Conservation (phyloP, 1,140 invertebrate species). For the Drosophila tsacasi region DNA sequence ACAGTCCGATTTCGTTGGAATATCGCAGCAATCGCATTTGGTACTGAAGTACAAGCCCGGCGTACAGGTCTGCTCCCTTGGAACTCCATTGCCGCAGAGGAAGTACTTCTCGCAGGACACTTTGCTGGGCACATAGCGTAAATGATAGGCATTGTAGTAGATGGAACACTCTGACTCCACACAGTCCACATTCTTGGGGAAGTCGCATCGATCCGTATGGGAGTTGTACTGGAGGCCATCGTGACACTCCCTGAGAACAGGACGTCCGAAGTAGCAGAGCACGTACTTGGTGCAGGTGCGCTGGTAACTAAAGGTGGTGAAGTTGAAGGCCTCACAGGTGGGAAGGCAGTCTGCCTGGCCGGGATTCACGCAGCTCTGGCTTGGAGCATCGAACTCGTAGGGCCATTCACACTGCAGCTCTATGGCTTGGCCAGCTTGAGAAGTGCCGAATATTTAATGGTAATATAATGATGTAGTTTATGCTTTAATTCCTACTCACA, state of each 20-base stretch:
- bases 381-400: slow-evolving; percentile 52
- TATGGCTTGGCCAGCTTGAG: slow-evolving; percentile 47
- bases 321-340: slow-evolving; percentile 11
- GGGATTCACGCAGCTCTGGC: slow-evolving; percentile 49
- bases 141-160: slow-evolving; percentile 51
- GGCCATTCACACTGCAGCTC: slow-evolving; percentile 41
- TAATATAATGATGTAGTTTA: too few species aligned
- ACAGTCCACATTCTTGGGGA: slow-evolving; percentile 73
- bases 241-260: slow-evolving; percentile 66
- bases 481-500: slow-evolving; percentile 25
- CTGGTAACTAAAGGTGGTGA: slow-evolving; percentile 66
- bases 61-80: slow-evolving; percentile 42
- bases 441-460: not conserved
- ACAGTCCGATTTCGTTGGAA: slow-evolving; percentile 55
- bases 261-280: slow-evolving; percentile 64
- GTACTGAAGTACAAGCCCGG: slow-evolving; percentile 66
- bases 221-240: slow-evolving; percentile 75
- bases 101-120: slow-evolving; percentile 68
- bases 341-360: slow-evolving; percentile 36
- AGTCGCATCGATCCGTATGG: slow-evolving; percentile 75
- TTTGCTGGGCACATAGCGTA: slow-evolving; percentile 69
- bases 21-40: slow-evolving; percentile 71
- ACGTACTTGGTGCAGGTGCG: slow-evolving; percentile 81
- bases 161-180: slow-evolving; percentile 73
- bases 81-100: slow-evolving; percentile 63